phyloP scores from a whole-genome alignment of 2,888 invertebrate genomes.

The Plebejus melissa region DNA sequence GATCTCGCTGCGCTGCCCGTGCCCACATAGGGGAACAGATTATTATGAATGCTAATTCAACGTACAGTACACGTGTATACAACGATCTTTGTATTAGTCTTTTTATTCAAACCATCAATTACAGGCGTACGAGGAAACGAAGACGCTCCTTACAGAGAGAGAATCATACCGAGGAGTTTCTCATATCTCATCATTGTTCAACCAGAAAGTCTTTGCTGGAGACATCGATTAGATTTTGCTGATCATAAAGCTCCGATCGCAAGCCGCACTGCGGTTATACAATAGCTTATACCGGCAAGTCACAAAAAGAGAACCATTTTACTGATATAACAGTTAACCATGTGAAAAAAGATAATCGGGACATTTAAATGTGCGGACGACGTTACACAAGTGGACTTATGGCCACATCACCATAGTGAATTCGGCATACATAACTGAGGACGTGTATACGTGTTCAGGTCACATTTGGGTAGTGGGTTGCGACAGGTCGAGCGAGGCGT shows the following conservation, averaged over 20 bases:
- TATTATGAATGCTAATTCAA: conserved; percentile 31
- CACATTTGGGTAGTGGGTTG: conserved; percentile 76
- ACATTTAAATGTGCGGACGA: not conserved
- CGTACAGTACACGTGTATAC: conserved; percentile 20
- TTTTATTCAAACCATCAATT: not conserved
- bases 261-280: not conserved
- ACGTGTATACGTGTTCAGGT: conserved; percentile 73
- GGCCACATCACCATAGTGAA: conserved; percentile 37
- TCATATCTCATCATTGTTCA: not conserved
- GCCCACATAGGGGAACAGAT: conserved; percentile 33
- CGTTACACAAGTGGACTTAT: conserved; percentile 19
- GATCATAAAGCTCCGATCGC: not conserved
- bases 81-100: not conserved
- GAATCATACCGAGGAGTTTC: not conserved
- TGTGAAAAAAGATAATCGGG: not conserved
- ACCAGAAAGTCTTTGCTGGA: not conserved
- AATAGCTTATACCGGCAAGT: not conserved
- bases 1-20: conserved; percentile 40
- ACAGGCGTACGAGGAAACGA: not conserved
- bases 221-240: not conserved
- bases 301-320: not conserved
- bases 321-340: not conserved
- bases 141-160: too few species aligned
- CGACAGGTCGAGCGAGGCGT: conserved; percentile 72
- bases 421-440: conserved; percentile 49